phyloP scores from a whole-genome alignment of 2,113 vertebrate genomes.

The Pelusios castaneus region DNA sequence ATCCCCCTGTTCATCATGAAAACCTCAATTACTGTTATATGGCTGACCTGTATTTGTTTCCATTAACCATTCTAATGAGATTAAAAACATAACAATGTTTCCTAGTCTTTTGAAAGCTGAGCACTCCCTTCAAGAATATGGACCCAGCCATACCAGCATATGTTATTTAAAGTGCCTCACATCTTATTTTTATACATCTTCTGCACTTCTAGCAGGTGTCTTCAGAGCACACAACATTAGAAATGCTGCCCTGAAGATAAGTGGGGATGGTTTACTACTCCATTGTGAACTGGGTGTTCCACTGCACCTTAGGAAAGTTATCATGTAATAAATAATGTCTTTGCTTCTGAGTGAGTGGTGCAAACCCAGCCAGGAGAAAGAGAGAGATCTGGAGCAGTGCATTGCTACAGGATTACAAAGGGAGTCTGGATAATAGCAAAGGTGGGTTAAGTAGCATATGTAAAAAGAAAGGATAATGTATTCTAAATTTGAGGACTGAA shows the following conservation, averaged over 20 bases:
- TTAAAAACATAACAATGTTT: background rate
- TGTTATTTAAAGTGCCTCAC: background rate
- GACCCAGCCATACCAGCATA: background rate
- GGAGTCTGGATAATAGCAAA: background rate
- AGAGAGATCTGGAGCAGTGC: background rate
- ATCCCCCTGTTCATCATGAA: background rate
- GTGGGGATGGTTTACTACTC: background rate
- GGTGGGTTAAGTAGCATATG: background rate
- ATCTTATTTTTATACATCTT: background rate
- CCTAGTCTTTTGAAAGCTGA: background rate
- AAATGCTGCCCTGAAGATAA: background rate
- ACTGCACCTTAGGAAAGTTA: background rate
- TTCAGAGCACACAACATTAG: background rate
- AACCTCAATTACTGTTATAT: background rate
- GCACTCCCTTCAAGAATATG: background rate
- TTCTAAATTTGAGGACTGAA: background rate
- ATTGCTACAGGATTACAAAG: background rate
- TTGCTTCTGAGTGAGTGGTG: background rate
- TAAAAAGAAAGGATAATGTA: background rate
- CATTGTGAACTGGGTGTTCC: background rate
- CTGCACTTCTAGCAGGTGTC: background rate
- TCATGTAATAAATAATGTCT: background rate
- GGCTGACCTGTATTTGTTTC: background rate
- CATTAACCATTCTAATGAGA: background rate
- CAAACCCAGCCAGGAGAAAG: background rate